These are phyloP conservation scores for Gallinago solitaria DNA, from an alignment of 2,797 vertebrate species.

Conservation along the genomic window DNA sequence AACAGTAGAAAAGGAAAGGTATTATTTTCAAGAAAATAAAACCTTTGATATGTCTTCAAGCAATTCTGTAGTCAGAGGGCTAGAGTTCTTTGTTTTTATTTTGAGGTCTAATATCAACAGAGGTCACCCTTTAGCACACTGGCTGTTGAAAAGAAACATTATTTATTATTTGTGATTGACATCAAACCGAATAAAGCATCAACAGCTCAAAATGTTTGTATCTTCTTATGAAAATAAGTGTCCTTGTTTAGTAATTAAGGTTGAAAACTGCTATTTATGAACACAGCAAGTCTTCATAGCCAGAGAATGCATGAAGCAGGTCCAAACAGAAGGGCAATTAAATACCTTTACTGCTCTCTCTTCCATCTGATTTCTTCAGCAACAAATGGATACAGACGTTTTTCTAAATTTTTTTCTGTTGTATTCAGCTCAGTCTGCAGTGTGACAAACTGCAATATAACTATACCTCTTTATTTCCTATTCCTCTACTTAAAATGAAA, in stretches of 20 bases:
- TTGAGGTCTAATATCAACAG: background rate
- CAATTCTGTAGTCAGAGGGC: background rate
- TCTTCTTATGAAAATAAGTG: background rate
- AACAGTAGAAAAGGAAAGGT: background rate
- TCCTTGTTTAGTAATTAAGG: background rate
- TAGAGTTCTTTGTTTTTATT: background rate
- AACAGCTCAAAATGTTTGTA: background rate
- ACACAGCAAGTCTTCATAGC: background rate
- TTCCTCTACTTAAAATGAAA: background rate
- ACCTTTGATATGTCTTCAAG: background rate
- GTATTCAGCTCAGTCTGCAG: background rate
- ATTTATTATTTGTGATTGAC: background rate
- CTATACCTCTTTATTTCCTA: background rate
- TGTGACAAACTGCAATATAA: background rate
- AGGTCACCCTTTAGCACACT: background rate
- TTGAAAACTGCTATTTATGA: background rate
- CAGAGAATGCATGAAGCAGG: background rate
- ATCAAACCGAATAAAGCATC: background rate
- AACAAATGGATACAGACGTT: background rate
- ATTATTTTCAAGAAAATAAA: background rate
- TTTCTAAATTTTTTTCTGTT: background rate
- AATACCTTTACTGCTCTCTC: background rate
- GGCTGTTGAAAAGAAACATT: background rate
- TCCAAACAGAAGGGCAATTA: background rate
- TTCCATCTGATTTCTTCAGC: background rate